Evolutionary conservation across 2,113 vertebrate genomes (phyloP).

Genomic region (Datnioides undecimradiatus): DNA sequence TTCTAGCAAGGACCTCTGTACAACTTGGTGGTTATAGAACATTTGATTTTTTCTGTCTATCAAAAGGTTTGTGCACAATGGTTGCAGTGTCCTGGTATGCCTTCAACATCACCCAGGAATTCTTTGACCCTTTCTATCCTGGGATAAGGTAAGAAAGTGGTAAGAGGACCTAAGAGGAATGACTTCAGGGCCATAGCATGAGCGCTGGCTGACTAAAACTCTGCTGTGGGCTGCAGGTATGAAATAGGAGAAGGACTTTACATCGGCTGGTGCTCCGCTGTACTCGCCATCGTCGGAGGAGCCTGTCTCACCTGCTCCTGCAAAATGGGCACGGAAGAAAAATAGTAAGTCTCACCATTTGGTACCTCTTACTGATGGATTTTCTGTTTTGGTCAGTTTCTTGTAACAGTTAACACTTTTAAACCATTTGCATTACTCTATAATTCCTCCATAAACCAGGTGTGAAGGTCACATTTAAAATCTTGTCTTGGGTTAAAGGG

Average conservation of each 20-base stretch:
- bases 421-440: background rate
- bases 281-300: constrained; percentile 87
- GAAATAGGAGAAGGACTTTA: constrained; percentile 92
- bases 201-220: constrained; percentile 29
- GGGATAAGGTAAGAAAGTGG: constrained; percentile 87
- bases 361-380: background rate
- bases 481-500: background rate
- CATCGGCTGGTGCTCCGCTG: constrained; percentile 90
- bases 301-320: constrained; percentile 84
- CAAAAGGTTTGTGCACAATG: constrained; percentile 88
- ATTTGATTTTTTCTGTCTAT: background rate
- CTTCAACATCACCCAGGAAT: constrained; percentile 89
- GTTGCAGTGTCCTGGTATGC: constrained; percentile 92
- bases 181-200: background rate
- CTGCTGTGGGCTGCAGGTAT: constrained; percentile 80
- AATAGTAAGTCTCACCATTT: constrained; percentile 76
- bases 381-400: background rate
- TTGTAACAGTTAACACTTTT: background rate
- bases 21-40: constrained; percentile 14
- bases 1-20: constrained; percentile 3
- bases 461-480: background rate
- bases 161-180: too few relatives aligned
- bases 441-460: background rate
- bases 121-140: constrained; percentile 87
- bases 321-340: constrained; percentile 69